These are phyloP conservation scores for Lepidocyrtinus sp. DNA, from an alignment of 2,888 invertebrate species.

Conservation along the genomic window DNA sequence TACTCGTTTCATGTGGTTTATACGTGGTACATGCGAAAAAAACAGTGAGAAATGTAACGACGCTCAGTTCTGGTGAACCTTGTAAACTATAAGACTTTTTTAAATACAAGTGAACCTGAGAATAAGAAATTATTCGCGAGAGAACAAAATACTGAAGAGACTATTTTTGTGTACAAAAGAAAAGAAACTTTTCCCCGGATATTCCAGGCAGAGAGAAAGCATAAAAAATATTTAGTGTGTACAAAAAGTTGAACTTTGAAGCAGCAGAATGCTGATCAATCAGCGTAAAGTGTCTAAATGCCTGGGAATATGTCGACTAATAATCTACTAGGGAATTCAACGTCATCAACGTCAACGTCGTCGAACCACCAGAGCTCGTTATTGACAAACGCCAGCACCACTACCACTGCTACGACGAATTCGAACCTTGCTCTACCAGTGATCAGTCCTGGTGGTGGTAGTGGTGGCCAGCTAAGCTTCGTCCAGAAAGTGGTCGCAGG, in stretches of 20 bases:
- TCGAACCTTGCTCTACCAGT: background rate
- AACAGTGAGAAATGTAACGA: background rate
- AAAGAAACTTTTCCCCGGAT: background rate
- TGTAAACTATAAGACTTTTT: background rate
- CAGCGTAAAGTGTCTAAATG: background rate
- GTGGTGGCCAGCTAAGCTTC: conserved; percentile 13
- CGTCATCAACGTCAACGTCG: conserved; percentile 4
- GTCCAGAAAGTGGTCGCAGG: background rate
- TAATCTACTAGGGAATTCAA: conserved; percentile 30
- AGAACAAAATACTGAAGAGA: background rate
- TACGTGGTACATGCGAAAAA: background rate
- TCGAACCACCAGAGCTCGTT: background rate
- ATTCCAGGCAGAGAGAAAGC: background rate
- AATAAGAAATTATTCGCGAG: background rate
- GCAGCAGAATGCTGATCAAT: background rate
- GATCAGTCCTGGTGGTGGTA: conserved; percentile 22
- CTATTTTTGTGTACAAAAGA: background rate
- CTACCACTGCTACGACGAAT: conserved; percentile 20
- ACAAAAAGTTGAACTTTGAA: background rate
- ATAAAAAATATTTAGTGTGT: background rate
- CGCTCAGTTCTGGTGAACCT: background rate
- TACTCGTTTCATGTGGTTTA: background rate
- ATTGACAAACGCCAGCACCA: conserved; percentile 14
- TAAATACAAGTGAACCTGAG: background rate
- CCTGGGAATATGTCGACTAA: conserved; percentile 39